Evolutionary conservation across 37 sponge, comb jelly and placozoan species (phyloP), one percentile per base, ranked within the genome.

Genomic region (Halichondria panicea): DNA sequence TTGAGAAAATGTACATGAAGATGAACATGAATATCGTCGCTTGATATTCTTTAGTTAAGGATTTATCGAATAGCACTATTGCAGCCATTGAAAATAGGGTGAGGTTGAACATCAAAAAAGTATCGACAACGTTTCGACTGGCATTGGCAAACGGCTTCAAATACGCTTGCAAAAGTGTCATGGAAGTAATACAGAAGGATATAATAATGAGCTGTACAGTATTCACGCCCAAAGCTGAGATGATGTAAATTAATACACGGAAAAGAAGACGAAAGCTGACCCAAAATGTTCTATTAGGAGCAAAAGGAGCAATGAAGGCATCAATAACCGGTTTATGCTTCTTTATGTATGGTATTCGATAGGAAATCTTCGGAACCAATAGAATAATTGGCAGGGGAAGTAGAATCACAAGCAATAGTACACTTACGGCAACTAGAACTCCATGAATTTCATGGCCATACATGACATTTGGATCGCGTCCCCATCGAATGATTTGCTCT

Each of bases 311-410:
- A 42, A 15, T 15, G 42, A 68, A 68, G 18, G 68, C 68, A 68
- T 68, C 68, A 24, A 68, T 57, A 9, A 74, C 25, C 40, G 75
- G 75, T 41, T 74, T 74, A 2, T 36, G 19, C 43, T 36, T 74
- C 28, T 57, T 35, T 24, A 74, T 38, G 15, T 22, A 34, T 6
- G 39, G 36, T 2, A 42, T 25, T 12, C 22, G 18, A 12, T 22
- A 43, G 5, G 43, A 2, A 27, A 43, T 40, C 3, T 28, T 40
- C 28, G 68, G 42, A 24, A 39, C 25, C 41, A 68, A 15, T 6
- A 68, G 45, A 1, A 68, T 40, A 43, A 41, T 30, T 25, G 68
- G 41, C 21, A 43, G 43, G 3, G 68, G 68, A n/a, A 68, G 28
- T 12, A 68, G 41, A 43, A 68, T 30, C 39, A 68, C 40, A n/a